These are phyloP conservation scores for Paracentrotus lividus DNA, from an alignment of 53 echinoderm and acorn worm species.

Conservation along the genomic window DNA sequence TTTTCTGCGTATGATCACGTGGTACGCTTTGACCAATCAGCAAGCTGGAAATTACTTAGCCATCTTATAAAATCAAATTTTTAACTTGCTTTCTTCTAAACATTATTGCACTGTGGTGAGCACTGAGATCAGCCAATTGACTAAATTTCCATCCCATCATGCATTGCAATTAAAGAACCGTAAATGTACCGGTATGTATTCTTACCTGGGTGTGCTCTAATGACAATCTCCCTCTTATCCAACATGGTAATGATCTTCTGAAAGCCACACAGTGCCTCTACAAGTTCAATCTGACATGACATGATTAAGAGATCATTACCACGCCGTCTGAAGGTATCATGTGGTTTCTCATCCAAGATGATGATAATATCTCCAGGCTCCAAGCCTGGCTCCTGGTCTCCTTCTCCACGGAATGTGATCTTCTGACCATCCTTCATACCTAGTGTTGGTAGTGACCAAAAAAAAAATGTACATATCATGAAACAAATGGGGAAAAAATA, in stretches of 20 bases:
- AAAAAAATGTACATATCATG: no score
- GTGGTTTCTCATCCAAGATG: slow-evolving; percentile 94
- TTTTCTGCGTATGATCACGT: no score
- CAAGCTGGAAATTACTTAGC: no score
- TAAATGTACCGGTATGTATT: no score
- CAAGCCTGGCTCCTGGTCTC: slow-evolving; percentile 97
- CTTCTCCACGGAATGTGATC: slow-evolving; percentile 93
- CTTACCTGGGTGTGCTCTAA: slow-evolving; percentile 86
- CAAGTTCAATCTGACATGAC: slow-evolving; percentile 81
- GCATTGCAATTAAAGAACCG: no score
- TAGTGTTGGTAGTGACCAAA: slow-evolving; percentile 47
- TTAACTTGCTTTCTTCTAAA: no score
- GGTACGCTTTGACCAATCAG: no score
- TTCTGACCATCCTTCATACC: slow-evolving; percentile 99
- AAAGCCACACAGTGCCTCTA: slow-evolving; percentile 96
- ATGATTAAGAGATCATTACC: slow-evolving; percentile 85
- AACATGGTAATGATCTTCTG: slow-evolving; percentile 85
- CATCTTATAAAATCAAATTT: no score
- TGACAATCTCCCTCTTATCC: slow-evolving; percentile 88
- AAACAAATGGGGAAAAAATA: no score
- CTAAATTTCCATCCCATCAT: no score
- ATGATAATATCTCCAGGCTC: slow-evolving; percentile 98
- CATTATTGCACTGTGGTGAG: no score
- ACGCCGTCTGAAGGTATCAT: slow-evolving; percentile 78
- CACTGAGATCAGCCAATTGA: no score